Evolutionary conservation across 2,888 invertebrate species (phyloP).

Genomic region (Amphipoea oculea): DNA sequence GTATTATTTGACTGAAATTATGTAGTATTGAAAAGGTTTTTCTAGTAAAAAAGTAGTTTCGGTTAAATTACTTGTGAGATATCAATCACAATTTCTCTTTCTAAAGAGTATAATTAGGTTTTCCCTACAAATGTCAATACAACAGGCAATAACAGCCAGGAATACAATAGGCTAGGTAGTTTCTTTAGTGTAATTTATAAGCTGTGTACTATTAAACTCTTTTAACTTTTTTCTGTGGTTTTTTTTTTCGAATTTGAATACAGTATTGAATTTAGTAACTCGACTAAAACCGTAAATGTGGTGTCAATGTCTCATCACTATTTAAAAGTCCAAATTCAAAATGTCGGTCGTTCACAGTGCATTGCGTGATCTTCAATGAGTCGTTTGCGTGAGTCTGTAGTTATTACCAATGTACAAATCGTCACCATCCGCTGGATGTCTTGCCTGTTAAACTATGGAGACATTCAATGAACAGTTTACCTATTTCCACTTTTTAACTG

Average conservation of each 20-base stretch:
- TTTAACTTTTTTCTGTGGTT: background rate
- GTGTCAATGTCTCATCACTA: conserved; percentile 55
- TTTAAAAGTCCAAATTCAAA: conserved; percentile 45
- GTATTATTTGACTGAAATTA: conserved; percentile 41
- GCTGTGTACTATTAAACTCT: background rate
- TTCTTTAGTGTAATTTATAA: conserved; percentile 18
- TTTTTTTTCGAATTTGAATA: background rate
- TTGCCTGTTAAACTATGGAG: conserved; percentile 59
- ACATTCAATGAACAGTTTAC: conserved; percentile 43
- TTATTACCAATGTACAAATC: conserved; percentile 76
- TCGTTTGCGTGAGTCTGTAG: conserved; percentile 73
- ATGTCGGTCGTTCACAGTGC: conserved; percentile 40
- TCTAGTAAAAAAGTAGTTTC: conserved; percentile 14
- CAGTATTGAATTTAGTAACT: conserved; percentile 1
- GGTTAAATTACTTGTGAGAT: conserved; percentile 56
- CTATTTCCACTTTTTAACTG: conserved; percentile 20
- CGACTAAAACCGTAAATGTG: conserved; percentile 16
- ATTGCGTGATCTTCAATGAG: conserved; percentile 68
- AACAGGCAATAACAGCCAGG: background rate
- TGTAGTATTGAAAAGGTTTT: conserved; percentile 54
- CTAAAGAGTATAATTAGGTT: conserved; percentile 37
- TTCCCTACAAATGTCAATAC: conserved; percentile 31
- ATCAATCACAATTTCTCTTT: conserved; percentile 59
- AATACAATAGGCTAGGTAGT: background rate
- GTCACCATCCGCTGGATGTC: conserved; percentile 72